Conservation (phyloP, 2,797 vertebrate species). For the Acrossocheilus fasciatus region DNA sequence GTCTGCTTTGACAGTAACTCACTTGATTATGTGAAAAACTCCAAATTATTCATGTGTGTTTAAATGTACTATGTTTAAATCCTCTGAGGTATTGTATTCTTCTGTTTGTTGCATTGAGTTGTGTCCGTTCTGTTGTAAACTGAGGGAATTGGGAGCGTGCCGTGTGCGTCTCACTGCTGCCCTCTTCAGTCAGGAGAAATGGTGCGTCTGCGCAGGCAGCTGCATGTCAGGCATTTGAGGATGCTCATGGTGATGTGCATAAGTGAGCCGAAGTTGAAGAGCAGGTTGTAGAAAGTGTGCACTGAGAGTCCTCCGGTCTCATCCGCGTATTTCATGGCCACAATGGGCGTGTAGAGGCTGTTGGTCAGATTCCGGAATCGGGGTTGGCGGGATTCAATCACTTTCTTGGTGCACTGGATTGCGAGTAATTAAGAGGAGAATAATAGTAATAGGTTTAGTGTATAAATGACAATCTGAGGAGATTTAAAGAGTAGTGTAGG, state of each 20-base stretch:
- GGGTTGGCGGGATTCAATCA: slow-evolving; percentile 83
- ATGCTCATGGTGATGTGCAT: slow-evolving; percentile 85
- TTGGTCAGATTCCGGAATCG: slow-evolving; percentile 91
- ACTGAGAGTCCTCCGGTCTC: slow-evolving; percentile 88
- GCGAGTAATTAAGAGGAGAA: not conserved
- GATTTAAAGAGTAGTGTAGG: not conserved
- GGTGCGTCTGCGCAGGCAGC: slow-evolving; percentile 83
- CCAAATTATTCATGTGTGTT: not conserved
- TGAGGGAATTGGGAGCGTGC: not conserved
- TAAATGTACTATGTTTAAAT: not conserved
- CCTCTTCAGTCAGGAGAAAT: slow-evolving; percentile 80
- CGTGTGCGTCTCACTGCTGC: slow-evolving; percentile 8
- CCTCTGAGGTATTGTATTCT: slow-evolving; percentile 22
- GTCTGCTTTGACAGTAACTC: slow-evolving; percentile 6
- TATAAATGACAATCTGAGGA: not conserved
- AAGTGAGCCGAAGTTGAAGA: slow-evolving; percentile 87
- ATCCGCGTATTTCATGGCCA: slow-evolving; percentile 86
- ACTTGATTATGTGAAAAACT: not conserved
- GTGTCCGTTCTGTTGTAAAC: not conserved
- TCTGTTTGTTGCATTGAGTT: slow-evolving; percentile 28
- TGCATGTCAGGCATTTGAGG: slow-evolving; percentile 88
- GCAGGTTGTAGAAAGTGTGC: slow-evolving; percentile 83
- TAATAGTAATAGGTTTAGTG: not conserved
- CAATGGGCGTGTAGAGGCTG: slow-evolving; percentile 84
- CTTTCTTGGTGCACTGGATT: slow-evolving; percentile 83